These are phyloP conservation scores for Argyra leucocephala DNA, from an alignment of 2,888 invertebrate species.

Conservation along the genomic window DNA sequence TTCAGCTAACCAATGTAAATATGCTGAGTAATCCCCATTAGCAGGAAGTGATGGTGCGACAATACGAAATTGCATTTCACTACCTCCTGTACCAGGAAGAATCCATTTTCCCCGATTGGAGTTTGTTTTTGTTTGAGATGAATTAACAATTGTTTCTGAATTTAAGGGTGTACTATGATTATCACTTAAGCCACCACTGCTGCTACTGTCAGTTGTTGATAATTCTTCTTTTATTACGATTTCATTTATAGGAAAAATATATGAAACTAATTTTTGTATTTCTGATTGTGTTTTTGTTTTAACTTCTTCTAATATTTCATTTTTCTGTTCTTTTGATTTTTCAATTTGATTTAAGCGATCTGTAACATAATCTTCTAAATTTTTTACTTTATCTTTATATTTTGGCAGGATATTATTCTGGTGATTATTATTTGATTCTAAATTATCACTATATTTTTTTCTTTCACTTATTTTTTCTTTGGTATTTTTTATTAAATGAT, in stretches of 20 bases:
- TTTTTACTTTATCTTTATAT: slow-evolving; percentile 55
- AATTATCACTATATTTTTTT: slow-evolving; percentile 34
- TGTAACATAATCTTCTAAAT: slow-evolving; percentile 49
- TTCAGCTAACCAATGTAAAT: slow-evolving; percentile 62
- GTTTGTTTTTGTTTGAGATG: slow-evolving; percentile 67
- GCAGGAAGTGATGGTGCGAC: slow-evolving; percentile 76
- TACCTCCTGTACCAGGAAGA: slow-evolving; percentile 51
- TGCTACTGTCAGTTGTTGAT: slow-evolving; percentile 13
- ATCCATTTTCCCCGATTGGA: slow-evolving; percentile 70
- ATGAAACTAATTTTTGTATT: slow-evolving; percentile 54
- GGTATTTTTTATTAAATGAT: slow-evolving; percentile 48
- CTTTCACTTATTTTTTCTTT: slow-evolving; percentile 39
- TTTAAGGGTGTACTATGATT: not conserved
- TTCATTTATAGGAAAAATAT: slow-evolving; percentile 57
- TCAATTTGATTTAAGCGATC: slow-evolving; percentile 47
- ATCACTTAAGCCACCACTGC: slow-evolving; percentile 16
- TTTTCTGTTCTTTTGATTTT: slow-evolving; percentile 45
- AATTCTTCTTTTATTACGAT: slow-evolving; percentile 38
- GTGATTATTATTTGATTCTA: slow-evolving; percentile 40
- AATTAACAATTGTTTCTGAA: slow-evolving; percentile 46
- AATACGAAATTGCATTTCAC: slow-evolving; percentile 63
- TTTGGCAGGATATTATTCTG: slow-evolving; percentile 49
- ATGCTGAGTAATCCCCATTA: slow-evolving; percentile 74
- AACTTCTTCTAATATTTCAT: slow-evolving; percentile 47
- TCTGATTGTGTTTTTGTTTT: slow-evolving; percentile 50